Evolutionary conservation across 2,113 vertebrate genomes (phyloP).

Genomic region (Callochromis pleurospilus): DNA sequence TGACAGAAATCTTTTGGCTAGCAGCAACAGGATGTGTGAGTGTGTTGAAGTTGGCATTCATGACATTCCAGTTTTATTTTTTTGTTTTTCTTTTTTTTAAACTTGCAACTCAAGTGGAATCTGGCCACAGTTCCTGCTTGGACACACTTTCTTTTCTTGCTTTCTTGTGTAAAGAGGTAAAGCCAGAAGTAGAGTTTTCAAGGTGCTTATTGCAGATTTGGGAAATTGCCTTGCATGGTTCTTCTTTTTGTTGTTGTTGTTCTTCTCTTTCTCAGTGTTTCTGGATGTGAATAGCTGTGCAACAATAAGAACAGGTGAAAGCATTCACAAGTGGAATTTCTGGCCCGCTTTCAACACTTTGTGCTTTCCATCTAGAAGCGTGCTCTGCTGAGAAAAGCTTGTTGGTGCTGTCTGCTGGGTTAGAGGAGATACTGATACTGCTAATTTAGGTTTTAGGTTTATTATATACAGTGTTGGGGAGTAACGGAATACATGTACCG

Average conservation of each 20-base stretch:
- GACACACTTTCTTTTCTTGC: background rate
- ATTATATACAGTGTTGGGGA: background rate
- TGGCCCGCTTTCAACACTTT: constrained; percentile 51
- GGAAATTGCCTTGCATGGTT: background rate
- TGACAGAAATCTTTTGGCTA: background rate
- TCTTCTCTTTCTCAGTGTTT: background rate
- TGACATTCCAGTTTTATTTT: background rate
- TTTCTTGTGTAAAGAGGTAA: background rate
- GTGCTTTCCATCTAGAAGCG: constrained; percentile 25
- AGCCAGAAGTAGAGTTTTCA: background rate
- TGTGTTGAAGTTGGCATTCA: constrained; percentile 5
- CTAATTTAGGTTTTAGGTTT: background rate
- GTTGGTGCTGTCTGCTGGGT: background rate
- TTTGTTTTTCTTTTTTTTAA: background rate
- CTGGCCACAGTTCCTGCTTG: background rate
- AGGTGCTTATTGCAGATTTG: background rate
- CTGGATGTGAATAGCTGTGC: background rate
- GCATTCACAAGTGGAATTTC: constrained; percentile 56
- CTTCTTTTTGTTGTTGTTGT: background rate
- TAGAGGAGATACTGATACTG: background rate
- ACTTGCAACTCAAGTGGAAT: background rate
- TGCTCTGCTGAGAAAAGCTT: constrained; percentile 1
- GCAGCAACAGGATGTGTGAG: background rate
- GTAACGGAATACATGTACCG: too few species aligned
- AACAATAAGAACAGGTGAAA: constrained; percentile 57